Percentiles rank a stretch among this genome's conserved stretches.
Evolutionary conservation across 2,113 vertebrate genomes (phyloP).

Genomic region (Poeciliopsis retropinna): DNA sequence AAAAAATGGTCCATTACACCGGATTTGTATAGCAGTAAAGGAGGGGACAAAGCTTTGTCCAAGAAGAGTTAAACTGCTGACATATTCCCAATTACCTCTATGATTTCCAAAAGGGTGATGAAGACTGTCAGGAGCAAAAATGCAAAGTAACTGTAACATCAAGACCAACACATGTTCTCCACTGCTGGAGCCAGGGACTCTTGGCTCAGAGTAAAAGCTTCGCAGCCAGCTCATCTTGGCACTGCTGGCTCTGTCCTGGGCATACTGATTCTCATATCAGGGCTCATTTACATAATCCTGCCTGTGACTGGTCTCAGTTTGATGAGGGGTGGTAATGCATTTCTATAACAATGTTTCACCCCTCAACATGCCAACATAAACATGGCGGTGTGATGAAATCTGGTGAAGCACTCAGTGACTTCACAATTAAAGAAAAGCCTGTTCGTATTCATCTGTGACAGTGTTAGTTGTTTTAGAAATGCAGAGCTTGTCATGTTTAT

Average conservation of each 20-base stretch:
- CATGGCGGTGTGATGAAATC: conserved; percentile 62
- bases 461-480: conserved; percentile 19
- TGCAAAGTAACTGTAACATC: conserved; percentile 72
- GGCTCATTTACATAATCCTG: conserved; percentile 74
- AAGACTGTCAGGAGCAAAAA: conserved; percentile 71
- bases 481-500: not conserved
- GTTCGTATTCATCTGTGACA: conserved; percentile 31
- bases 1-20: conserved; percentile 64
- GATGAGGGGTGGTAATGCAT: conserved; percentile 75
- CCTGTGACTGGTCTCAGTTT: conserved; percentile 68
- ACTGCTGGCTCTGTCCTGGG: conserved; percentile 59
- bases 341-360: conserved; percentile 74
- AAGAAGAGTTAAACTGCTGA: conserved; percentile 71
- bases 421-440: conserved; percentile 53
- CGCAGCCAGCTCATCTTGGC: conserved; percentile 73
- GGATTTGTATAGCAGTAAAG: conserved; percentile 52
- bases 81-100: conserved; percentile 69
- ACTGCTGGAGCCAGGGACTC: conserved; percentile 69
- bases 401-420: conserved; percentile 49
- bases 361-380: conserved; percentile 65
- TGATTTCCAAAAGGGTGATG: conserved; percentile 66
- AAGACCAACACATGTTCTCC: conserved; percentile 73
- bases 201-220: conserved; percentile 63
- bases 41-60: conserved; percentile 57
- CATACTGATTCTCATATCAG: conserved; percentile 73